phyloP scores from a whole-genome alignment of 92 coral and sea anemone species.

The Paramuricea clavata region DNA sequence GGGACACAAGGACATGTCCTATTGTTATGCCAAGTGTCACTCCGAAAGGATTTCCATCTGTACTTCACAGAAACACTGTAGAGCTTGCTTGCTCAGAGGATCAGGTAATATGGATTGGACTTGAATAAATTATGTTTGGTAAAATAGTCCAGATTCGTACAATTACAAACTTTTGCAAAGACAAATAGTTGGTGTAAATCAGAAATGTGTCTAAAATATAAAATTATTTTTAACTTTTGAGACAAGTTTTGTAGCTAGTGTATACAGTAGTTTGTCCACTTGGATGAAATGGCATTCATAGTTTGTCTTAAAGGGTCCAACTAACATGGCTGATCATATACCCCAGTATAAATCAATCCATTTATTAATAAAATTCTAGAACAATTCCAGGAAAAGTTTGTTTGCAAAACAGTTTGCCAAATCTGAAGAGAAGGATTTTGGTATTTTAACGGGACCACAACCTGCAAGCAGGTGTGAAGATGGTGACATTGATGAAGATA shows the following conservation, averaged over 20 bases:
- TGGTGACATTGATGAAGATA: slow-evolving; percentile 23
- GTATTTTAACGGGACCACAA: slow-evolving; percentile 49
- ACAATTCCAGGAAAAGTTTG: slow-evolving; percentile 68
- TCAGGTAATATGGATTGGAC: slow-evolving; percentile 42
- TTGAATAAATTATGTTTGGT: no score
- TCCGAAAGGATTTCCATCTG: slow-evolving; percentile 87
- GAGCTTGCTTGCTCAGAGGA: slow-evolving; percentile 33
- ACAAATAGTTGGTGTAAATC: no score
- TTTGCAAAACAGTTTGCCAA: slow-evolving; percentile 95
- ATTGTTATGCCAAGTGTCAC: slow-evolving; percentile 72
- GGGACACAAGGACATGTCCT: slow-evolving; percentile 65
- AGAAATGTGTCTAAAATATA: no score
- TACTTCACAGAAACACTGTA: slow-evolving; percentile 78
- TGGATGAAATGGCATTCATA: no score
- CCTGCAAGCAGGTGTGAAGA: neutral
- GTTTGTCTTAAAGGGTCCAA: no score
- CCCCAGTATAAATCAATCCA: no score
- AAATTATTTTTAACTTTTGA: no score
- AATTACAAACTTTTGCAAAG: no score
- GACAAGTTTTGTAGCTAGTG: no score
- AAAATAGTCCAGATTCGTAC: no score
- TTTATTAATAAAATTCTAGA: slow-evolving; percentile 34
- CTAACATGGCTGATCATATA: no score
- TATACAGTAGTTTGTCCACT: no score
- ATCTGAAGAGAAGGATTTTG: slow-evolving; percentile 78